Evolutionary conservation across 2,113 vertebrate genomes (phyloP).

Genomic region (Cochlearius cochlearius): DNA sequence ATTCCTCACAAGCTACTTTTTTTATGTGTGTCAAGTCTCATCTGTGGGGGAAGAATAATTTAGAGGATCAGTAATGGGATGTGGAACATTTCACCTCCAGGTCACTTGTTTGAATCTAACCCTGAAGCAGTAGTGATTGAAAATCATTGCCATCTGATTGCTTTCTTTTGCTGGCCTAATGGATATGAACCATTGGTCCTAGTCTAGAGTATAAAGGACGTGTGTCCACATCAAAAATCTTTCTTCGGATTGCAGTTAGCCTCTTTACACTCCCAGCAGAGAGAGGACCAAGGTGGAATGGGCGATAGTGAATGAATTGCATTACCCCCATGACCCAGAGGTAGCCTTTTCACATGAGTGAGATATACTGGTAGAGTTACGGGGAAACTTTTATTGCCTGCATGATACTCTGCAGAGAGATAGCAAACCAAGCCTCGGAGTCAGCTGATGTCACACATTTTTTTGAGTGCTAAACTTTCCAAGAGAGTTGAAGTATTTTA

Average conservation of each 20-base stretch:
- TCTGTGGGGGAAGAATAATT: constrained; percentile 62
- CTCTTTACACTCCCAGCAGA: not conserved
- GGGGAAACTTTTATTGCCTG: not conserved
- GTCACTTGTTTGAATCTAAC: constrained; percentile 65
- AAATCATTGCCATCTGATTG: constrained; percentile 67
- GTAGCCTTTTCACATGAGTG: not conserved
- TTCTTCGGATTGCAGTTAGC: not conserved
- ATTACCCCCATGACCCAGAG: not conserved
- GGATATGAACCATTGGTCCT: constrained; percentile 39
- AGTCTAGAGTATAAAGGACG: not conserved
- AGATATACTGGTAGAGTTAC: not conserved
- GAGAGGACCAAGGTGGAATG: not conserved
- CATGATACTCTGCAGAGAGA: not conserved
- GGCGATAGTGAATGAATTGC: not conserved
- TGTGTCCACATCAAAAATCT: constrained; percentile 15
- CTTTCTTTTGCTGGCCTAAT: constrained; percentile 56
- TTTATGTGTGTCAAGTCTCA: constrained; percentile 34
- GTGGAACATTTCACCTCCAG: constrained; percentile 63
- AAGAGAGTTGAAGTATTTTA: not conserved
- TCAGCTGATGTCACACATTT: accelerated
- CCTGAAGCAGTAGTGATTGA: constrained; percentile 60
- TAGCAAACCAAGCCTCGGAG: not conserved
- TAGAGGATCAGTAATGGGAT: constrained; percentile 62
- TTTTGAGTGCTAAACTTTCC: not conserved
- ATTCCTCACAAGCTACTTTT: not conserved